Percentiles rank a stretch among this genome's conserved stretches.
phyloP scores from a whole-genome alignment of 92 coral and sea anemone genomes.

The Bergia puertoricense region DNA sequence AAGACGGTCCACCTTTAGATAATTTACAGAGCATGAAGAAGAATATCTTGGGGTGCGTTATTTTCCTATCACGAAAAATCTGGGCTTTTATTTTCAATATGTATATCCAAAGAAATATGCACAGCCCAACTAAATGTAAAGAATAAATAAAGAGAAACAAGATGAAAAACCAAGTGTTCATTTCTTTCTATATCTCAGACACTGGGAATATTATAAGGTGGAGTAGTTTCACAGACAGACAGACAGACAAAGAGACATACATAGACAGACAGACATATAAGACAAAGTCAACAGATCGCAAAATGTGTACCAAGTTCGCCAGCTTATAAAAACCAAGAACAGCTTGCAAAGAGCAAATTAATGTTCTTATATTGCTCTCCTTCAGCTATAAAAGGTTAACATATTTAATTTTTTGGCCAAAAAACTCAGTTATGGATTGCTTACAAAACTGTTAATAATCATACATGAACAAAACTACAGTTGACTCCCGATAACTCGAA shows the following conservation, averaged over 20 bases:
- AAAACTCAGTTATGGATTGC: too few relatives aligned
- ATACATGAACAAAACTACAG: too few relatives aligned
- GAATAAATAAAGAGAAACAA: neutral
- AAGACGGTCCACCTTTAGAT: neutral
- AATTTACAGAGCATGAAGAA: neutral
- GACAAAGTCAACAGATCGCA: neutral
- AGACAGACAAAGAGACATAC: neutral
- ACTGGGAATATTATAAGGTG: neutral
- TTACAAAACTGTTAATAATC: too few relatives aligned
- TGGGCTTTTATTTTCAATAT: constrained; percentile 47
- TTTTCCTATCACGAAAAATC: constrained; percentile 37
- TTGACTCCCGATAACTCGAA: too few relatives aligned
- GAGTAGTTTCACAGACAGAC: neutral
- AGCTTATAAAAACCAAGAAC: too few relatives aligned
- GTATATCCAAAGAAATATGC: constrained; percentile 25
- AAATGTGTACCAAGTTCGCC: too few relatives aligned
- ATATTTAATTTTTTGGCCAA: too few relatives aligned
- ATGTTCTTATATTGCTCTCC: too few relatives aligned
- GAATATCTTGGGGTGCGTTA: constrained; percentile 11
- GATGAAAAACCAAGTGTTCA: neutral
- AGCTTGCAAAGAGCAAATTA: too few relatives aligned
- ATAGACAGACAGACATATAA: neutral
- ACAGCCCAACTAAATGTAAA: constrained; percentile 32
- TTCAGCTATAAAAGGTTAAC: too few relatives aligned
- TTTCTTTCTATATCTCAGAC: neutral